Conservation (phyloP, 2,797 vertebrate genomes). For the Premnoplex brunnescens region DNA sequence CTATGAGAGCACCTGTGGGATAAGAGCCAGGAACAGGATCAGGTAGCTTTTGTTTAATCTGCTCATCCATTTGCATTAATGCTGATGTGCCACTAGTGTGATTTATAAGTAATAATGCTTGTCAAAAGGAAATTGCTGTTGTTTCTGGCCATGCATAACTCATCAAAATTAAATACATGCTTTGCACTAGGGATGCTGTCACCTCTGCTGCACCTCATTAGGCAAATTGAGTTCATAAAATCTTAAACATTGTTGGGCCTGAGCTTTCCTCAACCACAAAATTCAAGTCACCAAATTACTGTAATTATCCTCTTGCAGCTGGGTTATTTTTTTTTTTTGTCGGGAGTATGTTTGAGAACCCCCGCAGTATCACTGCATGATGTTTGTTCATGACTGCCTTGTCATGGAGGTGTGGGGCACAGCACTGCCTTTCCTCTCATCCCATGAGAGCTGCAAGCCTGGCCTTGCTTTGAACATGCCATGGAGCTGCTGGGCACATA, state of each 20-base stretch:
- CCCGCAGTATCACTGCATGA: not conserved
- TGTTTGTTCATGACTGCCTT: not conserved
- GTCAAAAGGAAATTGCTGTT: conserved; percentile 63
- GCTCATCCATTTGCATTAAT: conserved; percentile 25
- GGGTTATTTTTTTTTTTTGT: not conserved
- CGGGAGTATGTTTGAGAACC: not conserved
- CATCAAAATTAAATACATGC: conserved; percentile 71
- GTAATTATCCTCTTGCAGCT: conserved; percentile 38
- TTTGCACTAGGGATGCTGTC: conserved; percentile 56
- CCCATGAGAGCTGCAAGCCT: not conserved
- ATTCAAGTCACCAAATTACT: conserved; percentile 14
- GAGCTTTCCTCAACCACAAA: not conserved
- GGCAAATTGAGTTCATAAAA: conserved; percentile 69
- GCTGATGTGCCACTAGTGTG: not conserved
- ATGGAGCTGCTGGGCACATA: fast-evolving
- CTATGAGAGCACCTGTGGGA: not conserved
- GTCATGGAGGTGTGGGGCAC: fast-evolving
- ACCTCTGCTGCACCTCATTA: conserved; percentile 55
- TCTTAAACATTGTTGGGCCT: conserved; percentile 30
- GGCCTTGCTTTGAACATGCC: not conserved
- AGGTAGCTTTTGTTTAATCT: not conserved
- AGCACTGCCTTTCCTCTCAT: not conserved
- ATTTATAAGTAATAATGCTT: conserved; percentile 67
- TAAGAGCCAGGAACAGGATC: not conserved
- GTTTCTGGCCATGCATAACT: conserved; percentile 64